phyloP scores from a whole-genome alignment of 2,797 vertebrate species.

The Hylomyscus alleni region DNA sequence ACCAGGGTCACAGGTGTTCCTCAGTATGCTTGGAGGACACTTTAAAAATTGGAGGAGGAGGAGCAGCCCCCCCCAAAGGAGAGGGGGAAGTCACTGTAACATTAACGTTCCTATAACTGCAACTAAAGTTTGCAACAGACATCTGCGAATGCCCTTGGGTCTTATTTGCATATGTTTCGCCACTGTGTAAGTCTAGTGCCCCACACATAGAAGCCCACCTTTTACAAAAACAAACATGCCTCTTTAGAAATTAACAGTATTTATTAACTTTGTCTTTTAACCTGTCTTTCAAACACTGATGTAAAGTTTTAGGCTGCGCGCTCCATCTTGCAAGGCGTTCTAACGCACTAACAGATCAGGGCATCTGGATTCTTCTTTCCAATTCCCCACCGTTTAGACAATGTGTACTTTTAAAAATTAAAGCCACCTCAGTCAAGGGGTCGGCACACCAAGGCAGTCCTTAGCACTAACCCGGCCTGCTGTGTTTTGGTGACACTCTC shows the following conservation, averaged over 20 bases:
- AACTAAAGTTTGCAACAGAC: neutral
- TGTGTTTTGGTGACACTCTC: neutral
- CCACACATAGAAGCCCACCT: neutral
- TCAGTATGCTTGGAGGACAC: neutral
- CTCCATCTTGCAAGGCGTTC: neutral
- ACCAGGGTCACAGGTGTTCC: neutral
- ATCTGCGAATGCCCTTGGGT: neutral
- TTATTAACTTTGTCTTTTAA: neutral
- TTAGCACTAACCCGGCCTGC: neutral
- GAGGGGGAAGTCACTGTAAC: neutral
- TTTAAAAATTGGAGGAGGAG: too few species aligned
- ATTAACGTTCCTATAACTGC: neutral
- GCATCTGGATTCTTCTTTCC: neutral
- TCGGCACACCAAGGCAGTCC: neutral
- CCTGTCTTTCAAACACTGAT: neutral
- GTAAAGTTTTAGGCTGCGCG: neutral
- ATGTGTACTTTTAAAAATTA: neutral
- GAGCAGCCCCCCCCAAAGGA: fast-evolving
- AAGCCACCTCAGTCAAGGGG: neutral
- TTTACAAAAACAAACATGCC: neutral
- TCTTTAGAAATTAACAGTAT: neutral
- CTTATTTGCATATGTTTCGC: neutral
- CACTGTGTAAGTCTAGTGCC: neutral
- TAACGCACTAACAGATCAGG: constrained; percentile 12
- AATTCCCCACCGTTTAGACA: neutral